Percentiles rank a stretch among this genome's conserved stretches.
phyloP scores from a whole-genome alignment of 2,888 invertebrate species.

The Rapana venosa region DNA sequence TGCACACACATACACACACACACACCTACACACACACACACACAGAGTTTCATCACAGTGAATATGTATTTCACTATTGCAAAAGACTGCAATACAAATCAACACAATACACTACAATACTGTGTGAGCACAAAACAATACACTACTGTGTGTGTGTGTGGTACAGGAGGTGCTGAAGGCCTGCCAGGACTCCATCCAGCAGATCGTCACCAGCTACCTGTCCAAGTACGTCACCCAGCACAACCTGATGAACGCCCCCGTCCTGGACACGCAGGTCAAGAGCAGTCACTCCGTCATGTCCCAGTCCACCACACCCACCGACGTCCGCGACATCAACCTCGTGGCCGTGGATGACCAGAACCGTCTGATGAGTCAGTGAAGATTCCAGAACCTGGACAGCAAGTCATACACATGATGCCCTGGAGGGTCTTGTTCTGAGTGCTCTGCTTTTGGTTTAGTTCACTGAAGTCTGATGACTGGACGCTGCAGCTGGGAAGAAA shows the following conservation, averaged over 20 bases:
- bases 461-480: too few species aligned
- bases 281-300: slow-evolving; percentile 59
- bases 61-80: too few species aligned
- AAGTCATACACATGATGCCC: too few species aligned
- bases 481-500: too few species aligned
- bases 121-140: too few species aligned
- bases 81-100: too few species aligned
- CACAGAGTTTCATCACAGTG: neutral
- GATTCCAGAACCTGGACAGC: neutral
- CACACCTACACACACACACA: neutral
- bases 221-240: slow-evolving; percentile 51
- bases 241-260: neutral
- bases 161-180: slow-evolving; percentile 74
- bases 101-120: too few species aligned
- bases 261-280: slow-evolving; percentile 50
- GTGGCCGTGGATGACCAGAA: slow-evolving; percentile 44
- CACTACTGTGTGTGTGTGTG: too few species aligned
- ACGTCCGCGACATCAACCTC: slow-evolving; percentile 86
- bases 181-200: slow-evolving; percentile 76
- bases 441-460: too few species aligned
- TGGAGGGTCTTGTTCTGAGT: too few species aligned
- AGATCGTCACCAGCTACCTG: slow-evolving; percentile 71
- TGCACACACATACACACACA: neutral
- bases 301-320: slow-evolving; percentile 88
- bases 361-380: slow-evolving; percentile 16